These are phyloP conservation scores for Lissonota sp. DNA, from an alignment of 2,888 invertebrate genomes.

Conservation along the genomic window DNA sequence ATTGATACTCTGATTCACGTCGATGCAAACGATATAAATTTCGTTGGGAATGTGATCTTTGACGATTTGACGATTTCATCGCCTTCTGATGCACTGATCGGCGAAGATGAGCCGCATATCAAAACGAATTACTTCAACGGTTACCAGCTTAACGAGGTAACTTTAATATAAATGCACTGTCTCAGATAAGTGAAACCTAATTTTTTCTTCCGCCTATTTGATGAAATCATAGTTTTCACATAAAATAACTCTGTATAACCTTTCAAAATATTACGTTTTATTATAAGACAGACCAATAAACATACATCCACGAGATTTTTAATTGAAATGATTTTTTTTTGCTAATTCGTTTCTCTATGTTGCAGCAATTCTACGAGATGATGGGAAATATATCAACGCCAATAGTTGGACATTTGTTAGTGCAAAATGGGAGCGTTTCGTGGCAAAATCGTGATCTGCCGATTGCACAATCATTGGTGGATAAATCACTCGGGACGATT, in stretches of 20 bases:
- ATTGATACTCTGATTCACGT: slow-evolving; percentile 69
- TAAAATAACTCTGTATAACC: too few species aligned
- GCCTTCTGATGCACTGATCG: slow-evolving; percentile 49
- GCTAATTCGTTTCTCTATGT: slow-evolving; percentile 30
- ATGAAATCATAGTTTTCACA: too few species aligned
- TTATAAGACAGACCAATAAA: too few species aligned
- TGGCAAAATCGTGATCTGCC: slow-evolving; percentile 71
- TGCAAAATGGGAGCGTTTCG: slow-evolving; percentile 69
- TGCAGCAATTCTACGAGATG: slow-evolving; percentile 67
- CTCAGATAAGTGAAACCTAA: neutral
- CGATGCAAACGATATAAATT: slow-evolving; percentile 68
- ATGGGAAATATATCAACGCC: slow-evolving; percentile 62
- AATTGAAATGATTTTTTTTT: neutral
- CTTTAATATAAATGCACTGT: neutral
- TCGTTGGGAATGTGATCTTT: slow-evolving; percentile 72
- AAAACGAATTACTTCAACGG: slow-evolving; percentile 70
- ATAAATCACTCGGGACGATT: slow-evolving; percentile 57
- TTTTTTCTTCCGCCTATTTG: neutral
- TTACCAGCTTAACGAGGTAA: slow-evolving; percentile 69
- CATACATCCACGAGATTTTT: too few species aligned
- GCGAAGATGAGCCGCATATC: slow-evolving; percentile 59
- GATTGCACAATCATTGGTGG: slow-evolving; percentile 54
- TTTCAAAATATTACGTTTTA: too few species aligned
- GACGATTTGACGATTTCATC: slow-evolving; percentile 63
- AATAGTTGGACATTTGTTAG: slow-evolving; percentile 63